Evolutionary conservation across 2,888 invertebrate genomes (phyloP).

Genomic region (Drosophila subsilvestris): DNA sequence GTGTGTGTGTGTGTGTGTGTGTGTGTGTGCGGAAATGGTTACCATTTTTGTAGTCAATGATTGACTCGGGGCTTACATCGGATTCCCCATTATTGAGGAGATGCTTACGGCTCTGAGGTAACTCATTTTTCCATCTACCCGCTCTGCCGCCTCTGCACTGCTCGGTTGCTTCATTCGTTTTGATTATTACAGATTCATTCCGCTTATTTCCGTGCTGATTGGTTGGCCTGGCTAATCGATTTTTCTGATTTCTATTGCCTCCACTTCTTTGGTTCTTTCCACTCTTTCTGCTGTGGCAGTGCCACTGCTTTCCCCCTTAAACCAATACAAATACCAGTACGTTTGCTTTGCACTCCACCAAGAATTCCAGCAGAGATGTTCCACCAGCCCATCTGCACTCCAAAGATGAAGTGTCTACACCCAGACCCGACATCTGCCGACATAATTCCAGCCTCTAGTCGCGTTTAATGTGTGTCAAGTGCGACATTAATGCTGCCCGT

Average conservation of each 20-base stretch:
- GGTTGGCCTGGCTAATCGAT: constrained; percentile 34
- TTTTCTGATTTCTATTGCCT: constrained; percentile 24
- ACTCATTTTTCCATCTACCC: constrained; percentile 17
- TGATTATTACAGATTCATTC: constrained; percentile 45
- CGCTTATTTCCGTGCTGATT: constrained; percentile 40
- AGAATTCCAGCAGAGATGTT: neutral
- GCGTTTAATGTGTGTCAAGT: constrained; percentile 71
- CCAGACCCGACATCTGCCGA: constrained; percentile 2
- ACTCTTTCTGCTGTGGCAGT: constrained; percentile 8
- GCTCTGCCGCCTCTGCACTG: constrained; percentile 13
- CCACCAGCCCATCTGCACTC: too few relatives aligned
- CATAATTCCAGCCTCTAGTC: constrained; percentile 33
- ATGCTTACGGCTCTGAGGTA: constrained; percentile 19
- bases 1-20: constrained; percentile 1
- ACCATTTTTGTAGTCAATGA: constrained; percentile 35
- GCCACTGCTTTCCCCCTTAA: constrained; percentile 7
- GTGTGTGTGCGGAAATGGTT: constrained; percentile 32
- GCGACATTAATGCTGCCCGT: constrained; percentile 67
- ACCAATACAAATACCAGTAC: neutral
- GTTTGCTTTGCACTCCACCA: neutral
- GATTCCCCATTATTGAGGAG: constrained; percentile 17
- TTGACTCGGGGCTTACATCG: constrained; percentile 20
- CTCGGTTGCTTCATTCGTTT: constrained; percentile 16
- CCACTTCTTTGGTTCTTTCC: constrained; percentile 16
- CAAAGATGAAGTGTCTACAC: neutral